Conservation (phyloP, 2,888 invertebrate genomes). For the Charanyca ferruginea region DNA sequence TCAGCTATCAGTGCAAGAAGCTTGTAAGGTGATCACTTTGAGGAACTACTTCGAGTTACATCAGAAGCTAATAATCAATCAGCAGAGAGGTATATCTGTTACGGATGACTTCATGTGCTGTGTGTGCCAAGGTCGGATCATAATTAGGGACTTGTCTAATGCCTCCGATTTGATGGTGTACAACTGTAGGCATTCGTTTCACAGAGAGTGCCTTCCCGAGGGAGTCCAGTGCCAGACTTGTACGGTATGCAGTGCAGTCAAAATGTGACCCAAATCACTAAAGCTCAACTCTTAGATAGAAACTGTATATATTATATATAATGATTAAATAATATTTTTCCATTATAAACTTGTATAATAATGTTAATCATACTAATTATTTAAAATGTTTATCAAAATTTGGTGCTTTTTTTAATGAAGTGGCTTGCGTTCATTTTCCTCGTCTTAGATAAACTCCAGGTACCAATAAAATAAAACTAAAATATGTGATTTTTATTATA, state of each 20-base stretch:
- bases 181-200: slow-evolving; percentile 97
- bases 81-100: slow-evolving; percentile 95
- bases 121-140: slow-evolving; percentile 94
- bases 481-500: slow-evolving; percentile 30
- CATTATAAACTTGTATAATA: slow-evolving; percentile 67
- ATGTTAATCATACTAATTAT: slow-evolving; percentile 66
- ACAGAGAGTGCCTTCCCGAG: slow-evolving; percentile 95
- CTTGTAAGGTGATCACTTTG: slow-evolving; percentile 97
- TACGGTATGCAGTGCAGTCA: slow-evolving; percentile 85
- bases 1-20: slow-evolving; percentile 97
- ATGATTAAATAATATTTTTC: slow-evolving; percentile 57
- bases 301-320: slow-evolving; percentile 70
- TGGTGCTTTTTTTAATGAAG: slow-evolving; percentile 84
- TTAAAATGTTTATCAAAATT: slow-evolving; percentile 69
- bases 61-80: slow-evolving; percentile 94
- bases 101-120: slow-evolving; percentile 95
- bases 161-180: slow-evolving; percentile 95
- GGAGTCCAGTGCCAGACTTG: slow-evolving; percentile 79
- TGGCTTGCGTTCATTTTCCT: slow-evolving; percentile 78
- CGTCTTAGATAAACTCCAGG: slow-evolving; percentile 56
- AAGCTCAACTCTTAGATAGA: slow-evolving; percentile 77
- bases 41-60: slow-evolving; percentile 97
- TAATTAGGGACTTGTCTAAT: slow-evolving; percentile 93
- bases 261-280: slow-evolving; percentile 78
- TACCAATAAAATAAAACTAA: slow-evolving; percentile 51